These are phyloP conservation scores for Gracilinanus agilis DNA, from an alignment of 2,113 vertebrate genomes.

Conservation along the genomic window DNA sequence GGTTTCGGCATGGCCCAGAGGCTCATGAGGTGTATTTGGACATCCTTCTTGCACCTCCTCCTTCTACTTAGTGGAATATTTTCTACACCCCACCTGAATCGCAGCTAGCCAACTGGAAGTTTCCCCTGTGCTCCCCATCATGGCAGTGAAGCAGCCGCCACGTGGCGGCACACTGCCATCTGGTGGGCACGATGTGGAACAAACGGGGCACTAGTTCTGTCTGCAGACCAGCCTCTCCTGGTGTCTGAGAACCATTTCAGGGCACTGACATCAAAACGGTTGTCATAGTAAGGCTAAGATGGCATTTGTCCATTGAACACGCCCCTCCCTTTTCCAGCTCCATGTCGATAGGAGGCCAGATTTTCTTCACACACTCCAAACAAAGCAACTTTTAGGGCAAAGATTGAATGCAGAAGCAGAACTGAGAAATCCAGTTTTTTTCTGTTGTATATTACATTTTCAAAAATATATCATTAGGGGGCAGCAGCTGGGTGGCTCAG, in stretches of 20 bases:
- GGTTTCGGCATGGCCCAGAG: constrained; percentile 90
- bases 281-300: background rate
- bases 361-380: background rate
- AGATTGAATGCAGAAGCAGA: background rate
- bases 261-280: background rate
- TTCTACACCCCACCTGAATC: background rate
- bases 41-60: constrained; percentile 81
- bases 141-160: background rate
- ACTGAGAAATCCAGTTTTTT: background rate
- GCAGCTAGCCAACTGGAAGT: background rate
- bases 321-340: background rate
- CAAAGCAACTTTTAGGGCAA: background rate
- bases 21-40: constrained; percentile 88
- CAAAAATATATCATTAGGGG: background rate
- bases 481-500: too few relatives aligned
- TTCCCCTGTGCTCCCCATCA: background rate
- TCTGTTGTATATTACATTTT: background rate
- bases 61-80: constrained; percentile 30
- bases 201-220: too few relatives aligned
- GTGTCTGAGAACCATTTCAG: background rate
- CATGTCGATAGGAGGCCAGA: background rate
- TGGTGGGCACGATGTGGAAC: background rate
- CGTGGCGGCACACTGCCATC: background rate
- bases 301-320: background rate
- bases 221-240: too few relatives aligned